Conservation (phyloP, 2,797 vertebrate species). For the Hirundo rustica region DNA sequence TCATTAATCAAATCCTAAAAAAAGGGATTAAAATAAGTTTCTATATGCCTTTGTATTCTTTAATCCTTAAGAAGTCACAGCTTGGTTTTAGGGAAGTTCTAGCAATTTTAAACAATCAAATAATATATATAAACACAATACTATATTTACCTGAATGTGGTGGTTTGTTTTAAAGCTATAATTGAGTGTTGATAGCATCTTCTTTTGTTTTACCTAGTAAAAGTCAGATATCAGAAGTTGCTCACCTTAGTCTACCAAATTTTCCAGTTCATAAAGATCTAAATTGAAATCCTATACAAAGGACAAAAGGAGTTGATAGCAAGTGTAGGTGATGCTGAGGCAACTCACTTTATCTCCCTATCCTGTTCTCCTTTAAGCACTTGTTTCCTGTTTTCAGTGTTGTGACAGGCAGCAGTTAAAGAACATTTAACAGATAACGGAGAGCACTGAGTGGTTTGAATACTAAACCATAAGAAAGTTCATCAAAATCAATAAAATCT, state of each 20-base stretch:
- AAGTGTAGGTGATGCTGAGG: neutral
- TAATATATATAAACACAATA: neutral
- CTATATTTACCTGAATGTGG: neutral
- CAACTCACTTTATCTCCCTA: neutral
- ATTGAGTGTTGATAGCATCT: neutral
- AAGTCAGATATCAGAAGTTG: neutral
- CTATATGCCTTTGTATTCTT: neutral
- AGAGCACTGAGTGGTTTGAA: neutral
- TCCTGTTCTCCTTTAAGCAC: neutral
- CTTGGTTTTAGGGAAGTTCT: neutral
- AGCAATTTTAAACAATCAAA: neutral
- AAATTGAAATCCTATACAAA: neutral
- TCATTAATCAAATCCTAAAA: neutral
- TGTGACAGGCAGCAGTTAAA: conserved; percentile 4
- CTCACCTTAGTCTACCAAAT: neutral
- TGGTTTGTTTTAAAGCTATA: neutral
- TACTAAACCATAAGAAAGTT: neutral
- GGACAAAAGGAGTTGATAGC: neutral
- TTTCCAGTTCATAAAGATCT: neutral
- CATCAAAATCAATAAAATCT: conserved; percentile 17
- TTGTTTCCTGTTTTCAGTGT: conserved; percentile 3
- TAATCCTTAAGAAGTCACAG: neutral
- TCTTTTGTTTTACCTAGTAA: neutral
- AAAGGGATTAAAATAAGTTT: neutral
- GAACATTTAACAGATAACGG: conserved; percentile 30